A percentile compares a stretch with the other conserved stretches of the same genome.
Evolutionary conservation across 2,888 invertebrate genomes (phyloP).

Genomic region (Melanotus villosus): DNA sequence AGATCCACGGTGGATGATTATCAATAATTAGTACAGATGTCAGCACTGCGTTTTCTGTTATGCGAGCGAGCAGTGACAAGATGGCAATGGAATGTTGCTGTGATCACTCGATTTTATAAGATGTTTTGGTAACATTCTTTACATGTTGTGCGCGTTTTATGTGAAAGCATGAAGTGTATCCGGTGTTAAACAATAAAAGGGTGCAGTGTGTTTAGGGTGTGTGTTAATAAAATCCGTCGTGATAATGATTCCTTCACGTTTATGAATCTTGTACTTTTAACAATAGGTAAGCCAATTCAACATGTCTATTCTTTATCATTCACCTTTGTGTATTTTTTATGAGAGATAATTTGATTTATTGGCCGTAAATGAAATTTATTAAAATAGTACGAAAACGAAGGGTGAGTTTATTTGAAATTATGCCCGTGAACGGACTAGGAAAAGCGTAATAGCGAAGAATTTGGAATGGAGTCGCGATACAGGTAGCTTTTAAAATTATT

Average conservation of each 20-base stretch:
- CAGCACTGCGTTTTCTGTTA: constrained; percentile 51
- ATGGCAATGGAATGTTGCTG: constrained; percentile 68
- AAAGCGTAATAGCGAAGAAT: constrained; percentile 23
- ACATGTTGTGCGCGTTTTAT: constrained; percentile 54
- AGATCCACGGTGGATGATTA: background rate
- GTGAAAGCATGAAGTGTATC: constrained; percentile 59
- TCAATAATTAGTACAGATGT: constrained; percentile 48
- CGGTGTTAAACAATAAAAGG: constrained; percentile 49
- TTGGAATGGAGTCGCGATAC: constrained; percentile 46
- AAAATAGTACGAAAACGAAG: background rate
- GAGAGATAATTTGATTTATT: constrained; percentile 61
- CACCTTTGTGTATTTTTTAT: constrained; percentile 66
- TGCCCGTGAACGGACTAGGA: background rate
- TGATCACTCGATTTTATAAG: constrained; percentile 43
- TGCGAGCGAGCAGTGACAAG: constrained; percentile 65
- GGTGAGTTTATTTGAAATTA: background rate
- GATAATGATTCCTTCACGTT: constrained; percentile 59
- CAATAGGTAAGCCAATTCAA: constrained; percentile 68
- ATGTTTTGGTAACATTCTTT: constrained; percentile 62
- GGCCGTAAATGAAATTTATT: constrained; percentile 46
- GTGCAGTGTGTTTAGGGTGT: constrained; percentile 25
- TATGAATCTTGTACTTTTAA: constrained; percentile 67
- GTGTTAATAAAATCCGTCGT: constrained; percentile 32
- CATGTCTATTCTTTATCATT: constrained; percentile 65
- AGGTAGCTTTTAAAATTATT: constrained; percentile 47